Base-by-base conservation (phyloP, 2,888 invertebrate species). In the Eupithecia subumbrata region DNA sequence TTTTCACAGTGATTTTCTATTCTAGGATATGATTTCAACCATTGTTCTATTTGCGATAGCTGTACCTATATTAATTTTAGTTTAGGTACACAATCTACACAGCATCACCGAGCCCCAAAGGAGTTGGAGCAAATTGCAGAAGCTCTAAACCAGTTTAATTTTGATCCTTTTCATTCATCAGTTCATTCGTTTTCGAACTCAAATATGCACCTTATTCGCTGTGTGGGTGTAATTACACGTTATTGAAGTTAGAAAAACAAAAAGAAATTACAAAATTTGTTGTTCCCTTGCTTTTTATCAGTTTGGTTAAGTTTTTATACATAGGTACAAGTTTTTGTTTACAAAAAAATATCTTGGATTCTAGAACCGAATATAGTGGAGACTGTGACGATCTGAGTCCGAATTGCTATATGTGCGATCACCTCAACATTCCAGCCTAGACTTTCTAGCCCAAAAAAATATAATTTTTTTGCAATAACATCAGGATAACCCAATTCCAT, bases 401-500 rank as follows among this genome's bases (percentile, higher is more conserved):
- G 8, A 52, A 8, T 2, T 18, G 22, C 18, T 48, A 48, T 52
- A 2, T 8, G 18, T 52, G 48, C 8, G 48, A 52, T 52, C 45
- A 52, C 3, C 56, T 56, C 11, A 7, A 56, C 3, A 9, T 56
- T 22, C 22, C 22, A 22, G 11, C 22, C 18, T 56, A 56, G 56
- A 56, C 16, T 63, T 30, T 0, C 60, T 34, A 30, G n/a, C 2
- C 18, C 34, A 64, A 16, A 30, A 30, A 16, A 12, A 1, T 30
- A 64, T 16, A 30, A 56, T 4, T n/a, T n/a, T n/a, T n/a, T n/a
- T 56, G 22, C 64, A 64, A 64, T 64, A 34, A 64, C 18, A 64
- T 64, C 8, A 25, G 18, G 7, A 73, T 69, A 71, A 73, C 67
- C 60, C 40, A 69, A 71, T 76, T 71, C 63, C 48, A 67, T 68